Evolutionary conservation across 92 coral and sea anemone species (phyloP), one percentile per base, ranked within the genome.

Genomic region (Phymanthus crucifer): DNA sequence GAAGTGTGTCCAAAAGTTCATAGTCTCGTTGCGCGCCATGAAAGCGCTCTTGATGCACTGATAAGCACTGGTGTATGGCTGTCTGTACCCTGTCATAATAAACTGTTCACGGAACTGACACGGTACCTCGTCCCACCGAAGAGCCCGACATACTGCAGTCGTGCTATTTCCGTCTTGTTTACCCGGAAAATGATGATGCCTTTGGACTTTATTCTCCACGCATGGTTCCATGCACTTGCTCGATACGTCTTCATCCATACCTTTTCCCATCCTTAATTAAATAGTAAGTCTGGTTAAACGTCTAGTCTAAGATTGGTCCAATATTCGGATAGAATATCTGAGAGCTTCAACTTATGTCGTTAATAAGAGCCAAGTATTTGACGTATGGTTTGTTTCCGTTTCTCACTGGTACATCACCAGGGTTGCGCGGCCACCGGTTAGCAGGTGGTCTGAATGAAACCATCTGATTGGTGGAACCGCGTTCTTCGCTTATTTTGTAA

Each of bases 1-100:
- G 36, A 96, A 91, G 80, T 96, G 99, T 6, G 98, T 93, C 99
- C 99, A 96, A 48, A 96, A 92, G 71, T 96, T 96, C 16, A 93
- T 69, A 57, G 96, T 91, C 75, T 96, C 99, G 89, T 96, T 96
- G 23, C 78, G 69, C 2, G 91, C 88, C 75, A 86, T 84, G 57
- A 93, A 89, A 24, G 87, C 88, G 71, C 98, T 96, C 81, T 82
- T 89, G 81, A 96, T 52, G 83, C 99, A 96, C n/a, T 91, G 91
- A 72, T 78, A 32, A 34, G 98, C 98, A 12, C 97, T 78, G 32
- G 90, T 79, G 61, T 96, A 96, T 12, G 99, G 99, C 36, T 89
- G 91, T 72, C 99, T 87, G 82, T 96, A 96, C 19, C 99, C 98
- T 0, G 92, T 74, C 40, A 82, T 66, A 74, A 96, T 93, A 67